Conservation (phyloP, 2,113 vertebrate species). For the Atrichornis clamosus region DNA sequence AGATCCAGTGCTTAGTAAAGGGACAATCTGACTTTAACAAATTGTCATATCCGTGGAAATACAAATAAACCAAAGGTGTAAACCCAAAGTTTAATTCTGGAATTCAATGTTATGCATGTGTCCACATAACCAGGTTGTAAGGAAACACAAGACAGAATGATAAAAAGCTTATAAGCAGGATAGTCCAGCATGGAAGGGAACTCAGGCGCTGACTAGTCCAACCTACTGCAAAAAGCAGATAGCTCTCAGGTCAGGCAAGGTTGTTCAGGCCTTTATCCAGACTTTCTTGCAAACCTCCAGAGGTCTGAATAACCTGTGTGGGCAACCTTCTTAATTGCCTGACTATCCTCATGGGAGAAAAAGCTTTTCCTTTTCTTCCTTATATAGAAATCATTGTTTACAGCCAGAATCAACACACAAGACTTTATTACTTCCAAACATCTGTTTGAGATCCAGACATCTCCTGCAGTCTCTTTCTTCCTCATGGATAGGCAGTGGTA, state of each 20-base stretch:
- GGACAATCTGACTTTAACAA: neutral
- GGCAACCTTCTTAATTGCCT: neutral
- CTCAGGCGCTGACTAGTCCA: neutral
- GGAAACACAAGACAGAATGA: neutral
- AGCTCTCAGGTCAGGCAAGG: neutral
- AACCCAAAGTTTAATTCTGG: neutral
- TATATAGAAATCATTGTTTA: neutral
- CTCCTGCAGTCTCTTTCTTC: neutral
- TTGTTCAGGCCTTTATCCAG: neutral
- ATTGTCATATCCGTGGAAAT: neutral
- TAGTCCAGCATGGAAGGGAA: neutral
- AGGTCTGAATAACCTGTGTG: neutral
- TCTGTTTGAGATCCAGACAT: neutral
- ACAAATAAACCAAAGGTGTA: neutral
- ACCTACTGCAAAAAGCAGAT: neutral
- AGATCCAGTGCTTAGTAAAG: neutral
- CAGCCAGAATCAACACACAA: neutral
- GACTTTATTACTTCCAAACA: neutral
- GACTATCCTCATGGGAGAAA: neutral
- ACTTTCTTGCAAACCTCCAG: neutral
- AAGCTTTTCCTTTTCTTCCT: neutral
- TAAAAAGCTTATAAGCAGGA: neutral
- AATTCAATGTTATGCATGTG: neutral
- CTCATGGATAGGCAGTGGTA: neutral
- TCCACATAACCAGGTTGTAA: neutral